Percentiles rank a stretch among this genome's conserved stretches.
Conservation (phyloP, 1,140 invertebrate genomes). For the Triops cancriformis region DNA sequence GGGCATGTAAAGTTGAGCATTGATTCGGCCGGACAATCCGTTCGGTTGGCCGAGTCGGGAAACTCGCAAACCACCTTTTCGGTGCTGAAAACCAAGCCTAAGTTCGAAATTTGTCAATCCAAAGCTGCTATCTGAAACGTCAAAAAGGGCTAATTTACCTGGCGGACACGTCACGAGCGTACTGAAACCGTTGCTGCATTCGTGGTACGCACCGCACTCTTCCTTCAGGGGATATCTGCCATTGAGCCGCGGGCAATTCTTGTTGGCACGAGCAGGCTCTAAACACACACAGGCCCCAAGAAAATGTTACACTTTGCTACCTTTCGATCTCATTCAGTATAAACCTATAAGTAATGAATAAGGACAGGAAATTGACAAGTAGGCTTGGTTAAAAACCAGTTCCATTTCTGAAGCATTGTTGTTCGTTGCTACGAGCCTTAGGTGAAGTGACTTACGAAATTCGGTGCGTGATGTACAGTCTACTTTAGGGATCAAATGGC, state of each 20-base stretch:
- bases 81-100: slow-evolving; percentile 40
- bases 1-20: slow-evolving; percentile 39
- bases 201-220: slow-evolving; percentile 8
- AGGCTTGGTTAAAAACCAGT: no score
- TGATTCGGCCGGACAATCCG: slow-evolving; percentile 27
- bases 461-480: slow-evolving; percentile 6
- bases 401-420: no score
- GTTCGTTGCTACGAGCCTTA: no score
- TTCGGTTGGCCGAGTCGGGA: slow-evolving; percentile 31
- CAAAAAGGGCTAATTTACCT: not conserved
- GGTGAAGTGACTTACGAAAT: slow-evolving; percentile 16
- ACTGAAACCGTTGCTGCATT: slow-evolving; percentile 11
- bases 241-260: not conserved
- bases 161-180: slow-evolving; percentile 17
- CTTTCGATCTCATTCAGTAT: no score
- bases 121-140: no score
- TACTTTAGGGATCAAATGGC: slow-evolving; percentile 22
- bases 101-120: no score
- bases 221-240: slow-evolving; percentile 15
- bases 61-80: slow-evolving; percentile 36
- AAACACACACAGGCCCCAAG: not conserved
- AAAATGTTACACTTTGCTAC: not conserved
- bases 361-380: no score
- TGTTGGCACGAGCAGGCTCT: slow-evolving; percentile 21
- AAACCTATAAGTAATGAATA: no score